A percentile compares a stretch with the other conserved stretches of the same genome.
These are phyloP conservation scores for Cochlearius cochlearius DNA, from an alignment of 2,113 vertebrate species.

Conservation along the genomic window DNA sequence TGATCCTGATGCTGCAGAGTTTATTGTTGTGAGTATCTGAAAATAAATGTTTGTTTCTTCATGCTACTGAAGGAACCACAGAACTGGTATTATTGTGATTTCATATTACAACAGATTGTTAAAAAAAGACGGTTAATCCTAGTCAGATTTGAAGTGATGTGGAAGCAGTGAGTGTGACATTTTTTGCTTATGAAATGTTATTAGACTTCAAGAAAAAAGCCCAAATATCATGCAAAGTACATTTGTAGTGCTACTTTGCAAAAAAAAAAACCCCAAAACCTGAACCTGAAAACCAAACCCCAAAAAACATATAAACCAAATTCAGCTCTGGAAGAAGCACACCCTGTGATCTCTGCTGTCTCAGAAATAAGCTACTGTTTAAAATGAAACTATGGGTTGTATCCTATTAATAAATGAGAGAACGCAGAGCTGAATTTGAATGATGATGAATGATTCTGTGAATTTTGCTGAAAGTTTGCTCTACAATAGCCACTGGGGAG, in stretches of 20 bases:
- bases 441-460: background rate
- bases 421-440: background rate
- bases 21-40: constrained; percentile 66
- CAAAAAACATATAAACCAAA: background rate
- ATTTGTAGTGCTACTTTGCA: background rate
- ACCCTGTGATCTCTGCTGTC: background rate
- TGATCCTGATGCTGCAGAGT: constrained; percentile 27
- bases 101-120: background rate
- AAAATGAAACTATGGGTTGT: background rate
- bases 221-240: background rate
- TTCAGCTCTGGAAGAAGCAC: background rate
- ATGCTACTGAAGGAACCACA: background rate
- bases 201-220: background rate
- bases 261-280: too few species aligned
- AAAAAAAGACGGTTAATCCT: background rate
- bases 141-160: background rate
- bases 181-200: background rate
- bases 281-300: background rate
- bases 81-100: background rate
- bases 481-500: background rate
- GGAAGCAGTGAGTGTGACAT: background rate
- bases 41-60: background rate
- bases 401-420: background rate
- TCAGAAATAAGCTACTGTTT: background rate
- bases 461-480: background rate